These are phyloP conservation scores for Balearica regulorum DNA, from an alignment of 2,797 vertebrate species.

Conservation along the genomic window DNA sequence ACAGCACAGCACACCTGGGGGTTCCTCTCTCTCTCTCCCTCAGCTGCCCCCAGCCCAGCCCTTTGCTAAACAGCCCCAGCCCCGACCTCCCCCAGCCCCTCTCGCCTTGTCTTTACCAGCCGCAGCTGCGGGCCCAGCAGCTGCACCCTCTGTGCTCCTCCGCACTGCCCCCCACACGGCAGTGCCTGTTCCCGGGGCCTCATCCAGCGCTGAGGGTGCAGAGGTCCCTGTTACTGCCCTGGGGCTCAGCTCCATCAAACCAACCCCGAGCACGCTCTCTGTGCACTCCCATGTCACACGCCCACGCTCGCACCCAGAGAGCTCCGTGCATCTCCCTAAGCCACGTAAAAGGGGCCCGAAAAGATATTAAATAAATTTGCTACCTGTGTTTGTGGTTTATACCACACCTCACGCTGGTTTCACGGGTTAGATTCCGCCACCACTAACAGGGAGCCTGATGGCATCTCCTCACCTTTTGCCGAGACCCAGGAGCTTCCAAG, in stretches of 20 bases:
- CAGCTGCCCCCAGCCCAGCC: background rate
- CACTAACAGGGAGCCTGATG: rapidly evolving
- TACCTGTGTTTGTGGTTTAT: background rate
- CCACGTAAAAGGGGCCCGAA: rapidly evolving
- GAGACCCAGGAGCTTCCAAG: background rate
- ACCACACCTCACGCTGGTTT: too few species aligned
- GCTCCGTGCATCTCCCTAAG: background rate
- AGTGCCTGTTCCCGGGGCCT: rapidly evolving
- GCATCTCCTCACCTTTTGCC: background rate
- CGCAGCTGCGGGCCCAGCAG: background rate
- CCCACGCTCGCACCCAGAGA: rapidly evolving
- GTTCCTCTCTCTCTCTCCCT: background rate
- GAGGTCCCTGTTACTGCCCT: rapidly evolving
- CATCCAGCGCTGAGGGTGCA: rapidly evolving
- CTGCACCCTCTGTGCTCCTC: too few species aligned
- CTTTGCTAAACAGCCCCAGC: rapidly evolving
- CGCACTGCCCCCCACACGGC: rapidly evolving
- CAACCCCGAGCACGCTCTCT: background rate
- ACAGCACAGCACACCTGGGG: background rate
- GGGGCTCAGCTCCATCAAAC: background rate
- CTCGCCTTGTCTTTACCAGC: background rate
- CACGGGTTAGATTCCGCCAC: rapidly evolving
- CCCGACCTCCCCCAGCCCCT: background rate
- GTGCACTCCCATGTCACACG: too few species aligned
- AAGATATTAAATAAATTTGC: rapidly evolving